phyloP scores from a whole-genome alignment of 2,888 invertebrate species.

The Microchrysa polita region DNA sequence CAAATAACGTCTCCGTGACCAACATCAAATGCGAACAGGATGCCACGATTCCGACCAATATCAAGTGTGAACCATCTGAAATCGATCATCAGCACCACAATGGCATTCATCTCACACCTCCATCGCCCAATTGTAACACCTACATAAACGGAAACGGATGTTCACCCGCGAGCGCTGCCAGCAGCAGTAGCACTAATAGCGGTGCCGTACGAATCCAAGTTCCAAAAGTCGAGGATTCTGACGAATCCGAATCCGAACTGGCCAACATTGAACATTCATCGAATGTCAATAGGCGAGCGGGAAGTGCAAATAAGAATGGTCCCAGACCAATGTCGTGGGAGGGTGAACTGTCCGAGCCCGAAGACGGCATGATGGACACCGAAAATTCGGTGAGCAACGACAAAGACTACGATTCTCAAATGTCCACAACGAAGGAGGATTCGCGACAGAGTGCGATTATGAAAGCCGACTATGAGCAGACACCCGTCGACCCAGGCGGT shows the following conservation, averaged over 20 bases:
- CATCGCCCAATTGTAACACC: slow-evolving; percentile 51
- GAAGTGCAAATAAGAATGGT: slow-evolving; percentile 64
- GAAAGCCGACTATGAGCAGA: slow-evolving; percentile 50
- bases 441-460: slow-evolving; percentile 36
- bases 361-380: slow-evolving; percentile 69
- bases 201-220: slow-evolving; percentile 57
- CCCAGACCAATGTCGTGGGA: slow-evolving; percentile 94
- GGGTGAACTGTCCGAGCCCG: slow-evolving; percentile 90
- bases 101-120: slow-evolving; percentile 47
- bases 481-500: slow-evolving; percentile 43
- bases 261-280: slow-evolving; percentile 63
- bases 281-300: slow-evolving; percentile 67
- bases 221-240: slow-evolving; percentile 59
- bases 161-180: slow-evolving; percentile 56
- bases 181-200: slow-evolving; percentile 49
- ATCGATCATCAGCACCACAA: slow-evolving; percentile 26
- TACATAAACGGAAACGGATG: not conserved
- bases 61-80: slow-evolving; percentile 29
- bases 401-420: slow-evolving; percentile 48
- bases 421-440: slow-evolving; percentile 47
- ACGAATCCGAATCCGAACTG: slow-evolving; percentile 63
- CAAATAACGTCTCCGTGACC: slow-evolving; percentile 77
- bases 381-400: slow-evolving; percentile 55
- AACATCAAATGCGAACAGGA: slow-evolving; percentile 73
- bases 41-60: slow-evolving; percentile 49